Evolutionary conservation across 2,888 invertebrate genomes (phyloP), one percentile per base, ranked within the genome.

Genomic region (Leucoptera coffeella): DNA sequence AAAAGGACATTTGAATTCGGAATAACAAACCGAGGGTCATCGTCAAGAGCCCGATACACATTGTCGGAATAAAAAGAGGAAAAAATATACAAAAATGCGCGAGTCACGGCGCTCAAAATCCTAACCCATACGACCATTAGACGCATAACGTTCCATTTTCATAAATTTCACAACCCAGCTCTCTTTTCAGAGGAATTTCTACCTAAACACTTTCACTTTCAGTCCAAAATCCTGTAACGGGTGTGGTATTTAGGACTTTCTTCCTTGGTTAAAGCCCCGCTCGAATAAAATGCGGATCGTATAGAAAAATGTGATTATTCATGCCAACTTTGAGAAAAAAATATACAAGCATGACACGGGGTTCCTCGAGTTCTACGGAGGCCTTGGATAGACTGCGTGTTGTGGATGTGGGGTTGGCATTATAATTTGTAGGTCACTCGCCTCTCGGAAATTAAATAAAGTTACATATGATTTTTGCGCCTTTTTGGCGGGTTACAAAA

Each of bases 291-390:
- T 51, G 53, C 55, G 58, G 59, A 56, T 56, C 58, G 61, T 59
- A 60, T 59, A 62, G 57, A 61, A 61, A 65, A 65, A 65, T 65
- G 59, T 64, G 67, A 61, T 61, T 64, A 69, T 61, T 67, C 67
- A 69, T 62, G 64, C 50, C 53, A 55, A 59, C 50, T 62, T 50
- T 48, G 56, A 51, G 51, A 56, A 61, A 64, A 42, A 61, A 59
- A 60, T 54, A 27, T 59, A 61, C 56, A 49, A 48, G 48, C 47
- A 51, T 50, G 55, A 52, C 51, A 50, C 47, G 49, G 47, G 45
- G 42, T 38, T 14, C 26, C 29, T 29, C 15, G 15, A 22, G 26
- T 17, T 17, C 22, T n/a, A n/a, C n/a, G n/a, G n/a, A n/a, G n/a
- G n/a, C n/a, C n/a, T n/a, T n/a, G n/a, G n/a, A n/a, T n/a, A n/a